A percentile compares a stretch with the other conserved stretches of the same genome.
These are phyloP conservation scores for Lasioglossum vierecki DNA, from an alignment of 2,888 invertebrate genomes.

Conservation along the genomic window DNA sequence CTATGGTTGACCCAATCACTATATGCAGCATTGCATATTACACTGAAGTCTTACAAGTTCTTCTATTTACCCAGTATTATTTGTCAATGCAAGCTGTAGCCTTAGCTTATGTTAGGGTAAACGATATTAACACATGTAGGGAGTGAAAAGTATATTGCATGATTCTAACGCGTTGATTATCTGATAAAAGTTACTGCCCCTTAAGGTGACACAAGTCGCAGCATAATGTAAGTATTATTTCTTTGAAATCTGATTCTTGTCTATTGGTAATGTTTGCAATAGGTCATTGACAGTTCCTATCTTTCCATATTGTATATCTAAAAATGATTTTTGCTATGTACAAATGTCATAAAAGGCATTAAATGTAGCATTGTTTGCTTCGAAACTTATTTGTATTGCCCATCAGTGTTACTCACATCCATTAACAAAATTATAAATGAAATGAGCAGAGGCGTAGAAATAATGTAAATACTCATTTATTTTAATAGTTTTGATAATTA, in stretches of 20 bases:
- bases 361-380: neutral
- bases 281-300: neutral
- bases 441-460: neutral
- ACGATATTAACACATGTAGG: conserved; percentile 55
- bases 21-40: conserved; percentile 61
- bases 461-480: neutral
- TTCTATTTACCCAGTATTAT: conserved; percentile 61
- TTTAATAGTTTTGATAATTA: too few relatives aligned
- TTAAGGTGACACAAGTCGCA: conserved; percentile 47
- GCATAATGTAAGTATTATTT: conserved; percentile 61
- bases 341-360: neutral
- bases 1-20: conserved; percentile 60
- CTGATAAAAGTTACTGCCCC: conserved; percentile 50
- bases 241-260: neutral
- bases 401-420: neutral
- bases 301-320: neutral
- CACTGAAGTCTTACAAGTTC: conserved; percentile 58
- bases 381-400: neutral
- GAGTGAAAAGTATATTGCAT: conserved; percentile 56
- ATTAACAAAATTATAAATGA: neutral
- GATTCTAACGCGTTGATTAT: conserved; percentile 45
- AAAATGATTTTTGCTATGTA: neutral
- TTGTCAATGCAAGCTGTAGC: conserved; percentile 60
- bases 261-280: neutral
- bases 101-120: conserved; percentile 50